phyloP scores from a whole-genome alignment of 2,113 vertebrate species.

The Plecotus auritus region DNA sequence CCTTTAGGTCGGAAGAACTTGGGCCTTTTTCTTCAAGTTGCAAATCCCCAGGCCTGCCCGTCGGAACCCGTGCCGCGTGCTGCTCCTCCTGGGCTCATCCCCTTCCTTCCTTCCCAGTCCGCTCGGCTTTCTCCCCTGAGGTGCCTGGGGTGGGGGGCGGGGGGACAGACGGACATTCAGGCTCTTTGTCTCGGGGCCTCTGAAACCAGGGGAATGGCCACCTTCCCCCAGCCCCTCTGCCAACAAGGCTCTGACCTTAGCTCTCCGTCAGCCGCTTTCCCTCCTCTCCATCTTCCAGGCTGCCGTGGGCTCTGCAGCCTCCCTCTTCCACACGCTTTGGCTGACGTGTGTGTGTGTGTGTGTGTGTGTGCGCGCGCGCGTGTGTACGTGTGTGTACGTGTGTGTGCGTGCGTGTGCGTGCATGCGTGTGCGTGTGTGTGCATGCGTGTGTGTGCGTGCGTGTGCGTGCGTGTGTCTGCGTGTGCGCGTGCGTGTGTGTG shows the following conservation, averaged over 20 bases:
- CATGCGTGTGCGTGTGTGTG: neutral
- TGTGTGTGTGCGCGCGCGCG: rapidly evolving
- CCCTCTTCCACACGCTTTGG: neutral
- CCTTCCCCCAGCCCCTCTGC: neutral
- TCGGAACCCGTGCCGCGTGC: rapidly evolving
- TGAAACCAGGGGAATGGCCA: neutral
- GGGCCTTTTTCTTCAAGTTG: neutral
- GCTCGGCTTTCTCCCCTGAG: neutral
- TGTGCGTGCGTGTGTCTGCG: too few relatives aligned
- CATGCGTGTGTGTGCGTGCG: rapidly evolving
- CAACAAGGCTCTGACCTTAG: neutral
- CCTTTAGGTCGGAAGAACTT: neutral
- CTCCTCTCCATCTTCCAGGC: neutral
- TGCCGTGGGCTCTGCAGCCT: neutral
- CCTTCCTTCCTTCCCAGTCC: too few relatives aligned
- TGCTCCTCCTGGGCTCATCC: neutral
- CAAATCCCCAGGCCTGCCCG: neutral
- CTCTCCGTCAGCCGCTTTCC: neutral
- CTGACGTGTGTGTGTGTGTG: neutral
- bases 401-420: too few relatives aligned
- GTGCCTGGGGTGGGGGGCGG: neutral
- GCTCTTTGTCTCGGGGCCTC: neutral
- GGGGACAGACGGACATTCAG: neutral
- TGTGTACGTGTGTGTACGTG: too few relatives aligned
- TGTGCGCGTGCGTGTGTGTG: rapidly evolving